Conservation (phyloP, 2,888 invertebrate species). For the Ephialtes manifestator region DNA sequence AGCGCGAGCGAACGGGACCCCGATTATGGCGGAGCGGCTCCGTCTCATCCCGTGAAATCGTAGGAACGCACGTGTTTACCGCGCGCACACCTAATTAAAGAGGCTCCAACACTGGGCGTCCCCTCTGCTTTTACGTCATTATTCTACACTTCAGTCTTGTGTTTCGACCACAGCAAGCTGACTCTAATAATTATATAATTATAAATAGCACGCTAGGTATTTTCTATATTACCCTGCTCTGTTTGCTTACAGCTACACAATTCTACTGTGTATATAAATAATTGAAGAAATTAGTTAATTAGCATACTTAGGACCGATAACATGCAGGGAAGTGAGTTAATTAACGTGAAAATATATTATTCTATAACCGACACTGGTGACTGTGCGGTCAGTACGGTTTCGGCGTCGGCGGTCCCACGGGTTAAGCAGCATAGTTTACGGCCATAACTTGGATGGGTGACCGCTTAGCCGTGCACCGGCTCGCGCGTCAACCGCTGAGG, state of each 20-base stretch:
- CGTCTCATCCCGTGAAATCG: conserved; percentile 79
- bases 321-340: neutral
- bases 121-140: conserved; percentile 67
- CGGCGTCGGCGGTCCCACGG: too few relatives aligned
- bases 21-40: conserved; percentile 72
- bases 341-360: neutral
- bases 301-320: neutral
- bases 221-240: conserved; percentile 49
- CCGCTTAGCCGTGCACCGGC: too few relatives aligned
- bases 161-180: conserved; percentile 58
- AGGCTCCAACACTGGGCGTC: conserved; percentile 46
- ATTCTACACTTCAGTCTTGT: conserved; percentile 54
- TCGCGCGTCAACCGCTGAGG: too few relatives aligned
- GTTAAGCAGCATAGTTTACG: too few relatives aligned
- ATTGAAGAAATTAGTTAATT: conserved; percentile 36
- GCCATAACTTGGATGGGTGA: too few relatives aligned
- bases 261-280: conserved; percentile 34
- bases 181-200: conserved; percentile 68
- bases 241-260: conserved; percentile 37
- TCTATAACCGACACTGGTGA: too few relatives aligned
- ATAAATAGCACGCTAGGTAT: conserved; percentile 64
- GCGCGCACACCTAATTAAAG: conserved; percentile 75
- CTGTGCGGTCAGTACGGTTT: too few relatives aligned
- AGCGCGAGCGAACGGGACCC: conserved; percentile 68
- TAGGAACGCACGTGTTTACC: conserved; percentile 74